Evolutionary conservation across 2,113 vertebrate genomes (phyloP).

Genomic region (Lepisosteus osseus): DNA sequence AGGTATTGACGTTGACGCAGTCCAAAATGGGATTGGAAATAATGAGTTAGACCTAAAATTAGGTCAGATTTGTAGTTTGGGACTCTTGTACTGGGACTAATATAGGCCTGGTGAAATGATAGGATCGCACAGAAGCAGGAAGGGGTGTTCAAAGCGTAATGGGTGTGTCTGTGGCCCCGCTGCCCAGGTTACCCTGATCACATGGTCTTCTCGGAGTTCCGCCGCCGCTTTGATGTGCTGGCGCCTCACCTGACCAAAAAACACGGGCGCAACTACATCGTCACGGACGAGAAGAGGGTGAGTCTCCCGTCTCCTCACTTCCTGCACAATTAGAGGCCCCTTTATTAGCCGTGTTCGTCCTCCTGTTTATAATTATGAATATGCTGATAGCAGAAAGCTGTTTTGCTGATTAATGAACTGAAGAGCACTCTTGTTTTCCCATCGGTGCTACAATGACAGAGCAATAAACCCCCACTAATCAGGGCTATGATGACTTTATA

Average conservation of each 20-base stretch:
- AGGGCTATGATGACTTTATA: conserved; percentile 58
- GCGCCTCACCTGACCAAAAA: conserved; percentile 94
- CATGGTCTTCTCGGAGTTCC: conserved; percentile 96
- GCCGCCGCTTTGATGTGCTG: conserved; percentile 88
- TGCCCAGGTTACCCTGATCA: conserved; percentile 88
- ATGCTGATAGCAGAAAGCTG: conserved; percentile 46
- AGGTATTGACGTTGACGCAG: too few relatives aligned
- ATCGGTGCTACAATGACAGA: conserved; percentile 40
- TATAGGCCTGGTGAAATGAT: too few relatives aligned
- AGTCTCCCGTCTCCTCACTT: conserved; percentile 52
- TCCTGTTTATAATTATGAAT: conserved; percentile 62
- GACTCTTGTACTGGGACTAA: too few relatives aligned
- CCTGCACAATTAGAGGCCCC: conserved; percentile 16
- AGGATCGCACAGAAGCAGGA: too few relatives aligned
- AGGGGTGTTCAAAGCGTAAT: too few relatives aligned
- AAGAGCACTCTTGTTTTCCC: conserved; percentile 19
- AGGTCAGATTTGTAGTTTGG: too few relatives aligned
- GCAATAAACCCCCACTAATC: conserved; percentile 58
- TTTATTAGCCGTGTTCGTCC: conserved; percentile 20
- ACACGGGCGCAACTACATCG: conserved; percentile 87
- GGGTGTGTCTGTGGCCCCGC: background rate
- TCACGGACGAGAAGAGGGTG: conserved; percentile 89
- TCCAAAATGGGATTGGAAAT: too few relatives aligned
- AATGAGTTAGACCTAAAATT: too few relatives aligned
- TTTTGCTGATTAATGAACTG: conserved; percentile 53